phyloP scores from a whole-genome alignment of 1,140 invertebrate species.

The Drosophila triauraria region DNA sequence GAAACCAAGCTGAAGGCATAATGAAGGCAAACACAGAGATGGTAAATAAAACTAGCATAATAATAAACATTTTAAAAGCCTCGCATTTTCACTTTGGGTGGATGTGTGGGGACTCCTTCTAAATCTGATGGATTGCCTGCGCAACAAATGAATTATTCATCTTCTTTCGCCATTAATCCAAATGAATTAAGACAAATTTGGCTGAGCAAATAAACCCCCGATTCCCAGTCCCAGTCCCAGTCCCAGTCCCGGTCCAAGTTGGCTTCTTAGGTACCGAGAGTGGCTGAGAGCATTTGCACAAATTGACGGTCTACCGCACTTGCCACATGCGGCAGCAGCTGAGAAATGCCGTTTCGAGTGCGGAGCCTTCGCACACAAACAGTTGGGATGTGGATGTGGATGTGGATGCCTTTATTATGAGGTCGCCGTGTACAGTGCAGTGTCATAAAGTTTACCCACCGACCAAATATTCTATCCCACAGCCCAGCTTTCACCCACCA shows the following conservation, averaged over 20 bases:
- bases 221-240: not conserved
- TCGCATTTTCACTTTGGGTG: conserved; percentile 30
- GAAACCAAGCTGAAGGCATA: conserved; percentile 51
- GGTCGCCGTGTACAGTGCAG: conserved; percentile 53
- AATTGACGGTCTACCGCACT: conserved; percentile 77
- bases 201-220: conserved; percentile 59
- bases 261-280: conserved; percentile 44
- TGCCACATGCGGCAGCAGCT: conserved; percentile 78
- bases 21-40: conserved; percentile 55
- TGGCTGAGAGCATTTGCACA: conserved; percentile 73
- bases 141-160: conserved; percentile 22
- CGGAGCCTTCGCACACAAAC: conserved; percentile 22
- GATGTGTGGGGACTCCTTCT: too few relatives aligned
- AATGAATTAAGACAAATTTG: conserved; percentile 70
- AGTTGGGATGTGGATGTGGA: not conserved
- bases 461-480: not conserved
- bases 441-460: conserved; percentile 34
- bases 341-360: conserved; percentile 40
- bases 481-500: not conserved
- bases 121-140: conserved; percentile 19
- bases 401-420: conserved; percentile 64
- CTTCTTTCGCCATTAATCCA: conserved; percentile 44
- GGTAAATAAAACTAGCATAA: conserved; percentile 79
- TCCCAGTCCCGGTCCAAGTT: not conserved
- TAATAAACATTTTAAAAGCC: conserved; percentile 79